Percentiles rank a stretch among this genome's conserved stretches.
Evolutionary conservation across 2,113 vertebrate genomes (phyloP).

Genomic region (Cottus gobio): DNA sequence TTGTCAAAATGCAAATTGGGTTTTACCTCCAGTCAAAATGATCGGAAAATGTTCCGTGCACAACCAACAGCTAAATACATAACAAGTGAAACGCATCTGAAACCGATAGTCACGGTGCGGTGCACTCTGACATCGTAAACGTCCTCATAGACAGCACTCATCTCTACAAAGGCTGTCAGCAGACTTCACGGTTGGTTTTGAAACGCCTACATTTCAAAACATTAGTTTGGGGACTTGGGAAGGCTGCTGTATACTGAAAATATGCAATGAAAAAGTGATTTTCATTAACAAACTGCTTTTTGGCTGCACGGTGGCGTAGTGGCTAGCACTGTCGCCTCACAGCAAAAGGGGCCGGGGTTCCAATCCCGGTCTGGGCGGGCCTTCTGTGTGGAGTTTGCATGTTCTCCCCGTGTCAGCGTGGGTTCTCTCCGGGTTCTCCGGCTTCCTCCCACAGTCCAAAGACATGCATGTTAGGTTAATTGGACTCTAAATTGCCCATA

Average conservation of each 20-base stretch:
- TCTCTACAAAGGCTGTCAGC: not conserved
- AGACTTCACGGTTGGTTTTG: not conserved
- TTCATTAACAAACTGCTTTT: constrained; percentile 19
- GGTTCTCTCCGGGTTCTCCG: no score
- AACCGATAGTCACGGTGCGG: not conserved
- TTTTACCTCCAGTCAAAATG: not conserved
- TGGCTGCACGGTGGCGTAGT: no score
- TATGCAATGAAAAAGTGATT: not conserved
- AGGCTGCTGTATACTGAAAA: not conserved
- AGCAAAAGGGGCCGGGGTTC: no score
- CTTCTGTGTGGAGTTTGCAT: no score
- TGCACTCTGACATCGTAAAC: not conserved
- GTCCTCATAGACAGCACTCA: not conserved
- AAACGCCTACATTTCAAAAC: not conserved
- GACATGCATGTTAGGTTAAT: no score
- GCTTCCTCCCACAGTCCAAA: no score
- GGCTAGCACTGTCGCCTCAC: no score
- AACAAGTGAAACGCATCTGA: not conserved
- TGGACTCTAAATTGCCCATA: no score
- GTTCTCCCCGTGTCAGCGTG: no score
- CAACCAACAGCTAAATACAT: not conserved
- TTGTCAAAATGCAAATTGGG: not conserved
- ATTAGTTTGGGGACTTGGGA: not conserved
- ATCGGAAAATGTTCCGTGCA: not conserved
- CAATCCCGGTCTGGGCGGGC: no score